phyloP scores from a whole-genome alignment of 2,888 invertebrate genomes.

The Drosophila subquinaria region DNA sequence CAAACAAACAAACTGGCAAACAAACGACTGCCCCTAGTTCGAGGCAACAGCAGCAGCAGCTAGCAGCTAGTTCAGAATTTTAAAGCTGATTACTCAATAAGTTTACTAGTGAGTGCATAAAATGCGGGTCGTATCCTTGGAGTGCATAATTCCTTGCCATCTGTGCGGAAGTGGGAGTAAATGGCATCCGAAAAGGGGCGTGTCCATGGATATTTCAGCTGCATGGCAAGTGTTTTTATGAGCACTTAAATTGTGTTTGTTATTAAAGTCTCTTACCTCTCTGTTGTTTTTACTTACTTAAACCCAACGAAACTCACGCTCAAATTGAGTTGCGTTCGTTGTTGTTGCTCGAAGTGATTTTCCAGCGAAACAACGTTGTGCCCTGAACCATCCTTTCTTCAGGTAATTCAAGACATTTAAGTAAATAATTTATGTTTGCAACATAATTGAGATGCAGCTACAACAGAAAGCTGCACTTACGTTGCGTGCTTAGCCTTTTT shows the following conservation, averaged over 20 bases:
- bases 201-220: conserved; percentile 49
- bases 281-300: conserved; percentile 53
- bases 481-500: conserved; percentile 9
- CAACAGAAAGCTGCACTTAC: conserved; percentile 34
- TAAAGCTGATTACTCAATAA: conserved; percentile 82
- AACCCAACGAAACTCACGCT: conserved; percentile 68
- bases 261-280: conserved; percentile 60
- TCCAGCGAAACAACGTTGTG: conserved; percentile 40
- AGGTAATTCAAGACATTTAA: conserved; percentile 65
- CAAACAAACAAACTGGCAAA: conserved; percentile 48
- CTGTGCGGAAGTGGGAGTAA: conserved; percentile 1
- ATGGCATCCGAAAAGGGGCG: not conserved
- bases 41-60: conserved; percentile 14
- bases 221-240: conserved; percentile 65
- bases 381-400: conserved; percentile 42
- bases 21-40: conserved; percentile 48
- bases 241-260: conserved; percentile 78
- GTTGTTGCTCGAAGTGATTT: conserved; percentile 52
- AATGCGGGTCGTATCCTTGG: conserved; percentile 68
- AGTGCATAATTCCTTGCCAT: conserved; percentile 74
- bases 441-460: conserved; percentile 61
- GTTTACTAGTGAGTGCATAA: conserved; percentile 76
- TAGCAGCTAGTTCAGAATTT: conserved; percentile 58
- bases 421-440: conserved; percentile 70
- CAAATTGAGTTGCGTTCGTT: conserved; percentile 72